Conservation (phyloP, 2,888 invertebrate genomes). For the Atrina japonica region DNA sequence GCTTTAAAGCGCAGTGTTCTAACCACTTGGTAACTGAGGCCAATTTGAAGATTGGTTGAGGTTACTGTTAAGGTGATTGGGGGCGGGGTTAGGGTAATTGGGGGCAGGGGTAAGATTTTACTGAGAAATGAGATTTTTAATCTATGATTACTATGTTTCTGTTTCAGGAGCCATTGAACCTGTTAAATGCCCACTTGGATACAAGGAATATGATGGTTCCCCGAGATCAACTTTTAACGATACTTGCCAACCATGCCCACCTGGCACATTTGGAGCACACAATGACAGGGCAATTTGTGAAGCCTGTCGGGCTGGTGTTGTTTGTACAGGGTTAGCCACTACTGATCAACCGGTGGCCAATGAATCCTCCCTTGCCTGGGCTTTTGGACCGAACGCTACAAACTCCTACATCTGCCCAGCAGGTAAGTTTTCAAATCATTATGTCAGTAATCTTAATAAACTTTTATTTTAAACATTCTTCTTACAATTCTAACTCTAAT, state of each 20-base stretch:
- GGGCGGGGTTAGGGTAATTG: too few species aligned
- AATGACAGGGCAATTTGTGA: constrained; percentile 69
- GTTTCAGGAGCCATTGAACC: constrained; percentile 76
- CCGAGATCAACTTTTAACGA: constrained; percentile 68
- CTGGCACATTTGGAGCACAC: constrained; percentile 76
- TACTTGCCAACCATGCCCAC: constrained; percentile 77
- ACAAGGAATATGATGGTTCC: constrained; percentile 74
- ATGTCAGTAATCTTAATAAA: too few species aligned
- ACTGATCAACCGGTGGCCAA: constrained; percentile 75
- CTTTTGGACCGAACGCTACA: constrained; percentile 71
- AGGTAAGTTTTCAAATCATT: too few species aligned
- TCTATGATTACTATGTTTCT: too few species aligned
- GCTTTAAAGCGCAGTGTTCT: too few species aligned
- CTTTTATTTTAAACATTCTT: too few species aligned
- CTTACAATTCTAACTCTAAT: too few species aligned
- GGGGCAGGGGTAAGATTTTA: too few species aligned
- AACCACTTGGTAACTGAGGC: too few species aligned
- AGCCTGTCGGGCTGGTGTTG: constrained; percentile 77
- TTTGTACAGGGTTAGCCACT: constrained; percentile 72
- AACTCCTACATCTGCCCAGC: constrained; percentile 76
- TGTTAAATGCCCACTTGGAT: constrained; percentile 76
- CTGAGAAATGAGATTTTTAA: too few species aligned
- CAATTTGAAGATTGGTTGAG: too few species aligned
- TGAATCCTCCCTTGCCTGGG: constrained; percentile 55
- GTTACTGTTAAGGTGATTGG: too few species aligned